Evolutionary conservation across 53 echinoderm and acorn worm species (phyloP), one percentile per base, ranked within the genome.

Genomic region (Crossaster papposus): DNA sequence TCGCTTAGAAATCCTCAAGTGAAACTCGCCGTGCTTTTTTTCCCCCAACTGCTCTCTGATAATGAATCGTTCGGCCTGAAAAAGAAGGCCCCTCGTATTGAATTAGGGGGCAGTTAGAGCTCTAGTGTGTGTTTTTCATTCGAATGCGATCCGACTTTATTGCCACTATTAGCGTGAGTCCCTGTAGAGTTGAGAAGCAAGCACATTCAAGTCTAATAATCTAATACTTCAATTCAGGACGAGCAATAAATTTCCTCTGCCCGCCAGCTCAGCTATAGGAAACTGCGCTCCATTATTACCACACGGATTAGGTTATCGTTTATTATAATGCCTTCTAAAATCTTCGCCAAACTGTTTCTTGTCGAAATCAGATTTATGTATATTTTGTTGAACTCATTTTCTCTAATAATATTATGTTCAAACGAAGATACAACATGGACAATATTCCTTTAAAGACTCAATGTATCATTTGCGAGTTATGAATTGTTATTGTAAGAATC

Each of bases 71-170:
- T 77, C 4, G 76, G 77, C 8, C 24, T 75, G 54, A 72, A 72
- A 72, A 20, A 29, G 26, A 87, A 54, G 44, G 44, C 44, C 5
- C 44, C 44, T 44, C 62, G 77, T 54, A 87, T 62, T 87, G 77
- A 87, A 87, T 87, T 87, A 77, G 77, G 17, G 32, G 55, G 33
- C 87, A 75, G 87, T 87, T 87, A 76, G 58, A 76, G 77, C 17
- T 77, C 63, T 31, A 6, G 55, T 87, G 87, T 87, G 87, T 87
- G 87, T 87, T 87, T 87, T 87, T 54, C 58, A 87, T 75, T 76
- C 55, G 54, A 77, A 62, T 54, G 44, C 62, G 72, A 77, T 55
- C 36, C 63, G 55, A 52, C 58, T 58, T 58, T 77, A 76, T 76
- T 76, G 62, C 36, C 58, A 55, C 74, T 86, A 62, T 86, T 86